phyloP scores from a whole-genome alignment of 2,888 invertebrate genomes.

The Agonopterix heracliana region DNA sequence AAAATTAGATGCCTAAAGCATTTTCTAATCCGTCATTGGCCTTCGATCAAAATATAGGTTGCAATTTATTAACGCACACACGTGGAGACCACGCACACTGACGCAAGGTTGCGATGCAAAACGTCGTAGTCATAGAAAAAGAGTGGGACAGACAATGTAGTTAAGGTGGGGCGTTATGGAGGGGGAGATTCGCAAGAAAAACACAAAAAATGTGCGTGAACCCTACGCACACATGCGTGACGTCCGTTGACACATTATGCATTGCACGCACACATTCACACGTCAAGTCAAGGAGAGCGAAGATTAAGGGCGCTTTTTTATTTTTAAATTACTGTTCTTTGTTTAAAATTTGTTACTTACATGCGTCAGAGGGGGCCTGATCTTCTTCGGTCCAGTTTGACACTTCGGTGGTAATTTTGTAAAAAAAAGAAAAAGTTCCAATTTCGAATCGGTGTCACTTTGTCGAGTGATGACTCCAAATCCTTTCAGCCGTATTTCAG shows the following conservation, averaged over 20 bases:
- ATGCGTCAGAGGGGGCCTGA: slow-evolving; percentile 73
- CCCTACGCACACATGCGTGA: slow-evolving; percentile 46
- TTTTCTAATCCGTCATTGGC: slow-evolving; percentile 56
- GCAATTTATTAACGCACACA: slow-evolving; percentile 68
- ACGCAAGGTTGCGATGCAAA: slow-evolving; percentile 19
- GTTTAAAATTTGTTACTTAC: slow-evolving; percentile 39
- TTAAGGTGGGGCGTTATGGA: slow-evolving; percentile 60
- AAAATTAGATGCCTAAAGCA: slow-evolving; percentile 20
- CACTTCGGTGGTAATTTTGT: slow-evolving; percentile 74
- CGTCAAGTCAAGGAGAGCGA: slow-evolving; percentile 44
- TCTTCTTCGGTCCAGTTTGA: slow-evolving; percentile 75
- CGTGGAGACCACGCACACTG: slow-evolving; percentile 41
- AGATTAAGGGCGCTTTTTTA: slow-evolving; percentile 50
- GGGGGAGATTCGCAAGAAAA: slow-evolving; percentile 52
- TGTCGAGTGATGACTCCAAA: slow-evolving; percentile 57
- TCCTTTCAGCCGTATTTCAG: slow-evolving; percentile 54
- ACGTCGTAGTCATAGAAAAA: slow-evolving; percentile 63
- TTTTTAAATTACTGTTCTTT: slow-evolving; percentile 21
- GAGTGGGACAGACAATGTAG: slow-evolving; percentile 66
- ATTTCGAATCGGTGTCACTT: slow-evolving; percentile 52
- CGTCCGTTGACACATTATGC: slow-evolving; percentile 34
- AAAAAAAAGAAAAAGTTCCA: slow-evolving; percentile 58
- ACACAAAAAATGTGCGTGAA: slow-evolving; percentile 71
- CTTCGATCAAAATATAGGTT: slow-evolving; percentile 73
- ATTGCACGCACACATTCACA: slow-evolving; percentile 33